Conservation (phyloP, 2,888 invertebrate species). For the Candidula unifasciata region DNA sequence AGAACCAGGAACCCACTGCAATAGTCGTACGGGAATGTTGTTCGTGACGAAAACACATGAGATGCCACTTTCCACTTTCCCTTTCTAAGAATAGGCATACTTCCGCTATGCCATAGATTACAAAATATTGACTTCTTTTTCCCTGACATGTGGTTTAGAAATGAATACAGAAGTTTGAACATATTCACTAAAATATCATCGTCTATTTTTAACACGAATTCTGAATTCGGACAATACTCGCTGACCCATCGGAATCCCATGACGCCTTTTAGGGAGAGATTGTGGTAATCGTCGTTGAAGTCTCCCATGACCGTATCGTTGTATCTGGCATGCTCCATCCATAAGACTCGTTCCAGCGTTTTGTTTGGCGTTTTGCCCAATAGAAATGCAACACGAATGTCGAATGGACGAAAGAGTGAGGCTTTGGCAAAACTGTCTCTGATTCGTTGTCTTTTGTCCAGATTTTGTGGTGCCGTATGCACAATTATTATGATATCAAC, state of each 20-base stretch:
- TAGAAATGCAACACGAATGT: constrained; percentile 51
- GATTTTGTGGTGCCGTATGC: constrained; percentile 46
- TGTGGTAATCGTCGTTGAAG: constrained; percentile 67
- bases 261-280: constrained; percentile 71
- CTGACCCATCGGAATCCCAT: constrained; percentile 58
- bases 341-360: constrained; percentile 59
- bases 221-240: constrained; percentile 45
- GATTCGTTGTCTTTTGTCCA: constrained; percentile 33
- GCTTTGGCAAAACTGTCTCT: constrained; percentile 28
- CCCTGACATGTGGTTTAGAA: constrained; percentile 37
- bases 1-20: constrained; percentile 53
- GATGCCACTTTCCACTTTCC: constrained; percentile 50
- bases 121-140: constrained; percentile 50
- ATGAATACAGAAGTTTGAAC: constrained; percentile 48
- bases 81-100: constrained; percentile 48
- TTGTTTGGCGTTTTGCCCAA: constrained; percentile 39
- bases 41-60: constrained; percentile 3
- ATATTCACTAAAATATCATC: constrained; percentile 53
- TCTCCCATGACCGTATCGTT: constrained; percentile 68
- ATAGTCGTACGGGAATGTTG: constrained; percentile 50
- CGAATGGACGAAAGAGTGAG: constrained; percentile 40
- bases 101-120: constrained; percentile 45
- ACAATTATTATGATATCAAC: constrained; percentile 50
- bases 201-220: constrained; percentile 51
- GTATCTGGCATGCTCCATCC: constrained; percentile 64